These are phyloP conservation scores for Gambusia holbrooki DNA, from an alignment of 2,113 vertebrate genomes.

Conservation along the genomic window DNA sequence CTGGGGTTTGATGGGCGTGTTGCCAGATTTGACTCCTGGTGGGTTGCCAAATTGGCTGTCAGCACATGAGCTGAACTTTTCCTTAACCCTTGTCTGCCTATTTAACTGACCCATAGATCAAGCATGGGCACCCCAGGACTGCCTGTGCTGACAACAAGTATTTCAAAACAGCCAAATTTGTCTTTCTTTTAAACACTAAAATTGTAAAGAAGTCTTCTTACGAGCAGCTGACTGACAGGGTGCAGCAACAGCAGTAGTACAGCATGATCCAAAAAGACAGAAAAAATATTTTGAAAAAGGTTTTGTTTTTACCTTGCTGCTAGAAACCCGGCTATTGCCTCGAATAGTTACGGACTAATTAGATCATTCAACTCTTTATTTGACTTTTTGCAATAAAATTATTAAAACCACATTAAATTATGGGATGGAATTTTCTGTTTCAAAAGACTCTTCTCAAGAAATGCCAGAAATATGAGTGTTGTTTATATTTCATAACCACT, in stretches of 20 bases:
- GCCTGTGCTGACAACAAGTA: no score
- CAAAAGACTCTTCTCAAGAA: background rate
- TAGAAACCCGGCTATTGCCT: background rate
- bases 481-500: background rate
- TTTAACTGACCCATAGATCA: conserved; percentile 17
- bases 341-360: background rate
- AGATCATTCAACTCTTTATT: no score
- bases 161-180: background rate
- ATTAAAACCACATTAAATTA: background rate
- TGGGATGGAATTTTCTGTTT: background rate
- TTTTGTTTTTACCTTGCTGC: background rate
- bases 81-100: conserved; percentile 16
- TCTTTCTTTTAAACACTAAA: no score
- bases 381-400: no score
- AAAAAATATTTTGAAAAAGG: background rate
- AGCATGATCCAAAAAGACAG: background rate
- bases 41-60: conserved; percentile 65
- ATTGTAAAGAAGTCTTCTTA: background rate
- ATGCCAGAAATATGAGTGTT: background rate
- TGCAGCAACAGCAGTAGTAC: background rate
- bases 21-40: conserved; percentile 57
- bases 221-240: background rate
- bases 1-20: conserved; percentile 48
- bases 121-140: background rate
- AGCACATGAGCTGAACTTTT: conserved; percentile 54